A percentile compares a stretch with the other conserved stretches of the same genome.
phyloP scores from a whole-genome alignment of 2,797 vertebrate genomes.

The Hafferia zeledoni region DNA sequence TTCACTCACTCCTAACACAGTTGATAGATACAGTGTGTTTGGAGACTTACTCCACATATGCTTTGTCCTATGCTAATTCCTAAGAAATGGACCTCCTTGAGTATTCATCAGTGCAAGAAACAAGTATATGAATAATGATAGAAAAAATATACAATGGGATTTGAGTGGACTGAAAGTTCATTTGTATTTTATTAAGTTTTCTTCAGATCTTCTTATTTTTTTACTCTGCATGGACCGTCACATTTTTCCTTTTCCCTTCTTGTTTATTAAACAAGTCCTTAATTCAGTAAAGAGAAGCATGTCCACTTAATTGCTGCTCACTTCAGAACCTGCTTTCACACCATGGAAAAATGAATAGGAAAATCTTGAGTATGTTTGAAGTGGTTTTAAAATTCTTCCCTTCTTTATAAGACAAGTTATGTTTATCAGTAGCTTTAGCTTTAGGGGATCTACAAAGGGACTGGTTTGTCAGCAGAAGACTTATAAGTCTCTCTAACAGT shows the following conservation, averaged over 20 bases:
- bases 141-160: neutral
- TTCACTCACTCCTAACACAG: neutral
- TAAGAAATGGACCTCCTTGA: neutral
- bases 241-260: constrained; percentile 17
- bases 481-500: constrained; percentile 48
- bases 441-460: constrained; percentile 68
- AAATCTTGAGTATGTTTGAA: constrained; percentile 55
- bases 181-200: constrained; percentile 22
- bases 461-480: constrained; percentile 70
- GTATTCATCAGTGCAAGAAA: neutral
- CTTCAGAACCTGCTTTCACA: constrained; percentile 56
- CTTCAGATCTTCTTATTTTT: neutral
- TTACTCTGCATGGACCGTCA: neutral
- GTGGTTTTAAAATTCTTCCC: constrained; percentile 66
- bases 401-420: constrained; percentile 48
- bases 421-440: constrained; percentile 68
- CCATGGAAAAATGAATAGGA: constrained; percentile 23
- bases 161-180: neutral
- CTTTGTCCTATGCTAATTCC: neutral
- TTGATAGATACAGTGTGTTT: constrained; percentile 15
- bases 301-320: constrained; percentile 13
- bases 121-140: neutral
- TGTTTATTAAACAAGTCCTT: constrained; percentile 43
- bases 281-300: neutral
- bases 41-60: neutral